Evolutionary conservation across 1,140 invertebrate species (phyloP), one percentile per base, ranked within the genome.

Genomic region (Scaptodrosophila lebanonensis): DNA sequence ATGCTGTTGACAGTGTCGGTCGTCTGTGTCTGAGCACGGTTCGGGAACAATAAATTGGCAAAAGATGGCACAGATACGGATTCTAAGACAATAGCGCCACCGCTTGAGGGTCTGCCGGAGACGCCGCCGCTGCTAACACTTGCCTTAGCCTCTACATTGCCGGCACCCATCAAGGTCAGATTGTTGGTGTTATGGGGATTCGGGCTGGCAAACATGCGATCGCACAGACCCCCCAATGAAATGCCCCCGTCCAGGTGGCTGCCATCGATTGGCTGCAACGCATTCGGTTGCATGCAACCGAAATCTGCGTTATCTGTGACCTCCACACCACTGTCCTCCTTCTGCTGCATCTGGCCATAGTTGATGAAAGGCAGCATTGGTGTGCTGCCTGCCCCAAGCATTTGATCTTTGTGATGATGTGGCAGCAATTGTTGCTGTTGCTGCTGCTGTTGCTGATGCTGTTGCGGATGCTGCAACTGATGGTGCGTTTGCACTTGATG

Each of bases 391-490:
- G 76, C 77, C 9, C 62, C 77, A 9, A 85, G 56, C 83, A 85
- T 85, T 57, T 85, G 83, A 72, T 85, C 83, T 61, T 85, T 85
- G 35, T 85, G 76, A 65, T 85, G 72, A 50, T 76, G 69, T n/a
- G 57, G 48, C 53, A 67, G 53, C 15, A 66, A 12, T 17, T 60
- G 48, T 36, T 66, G 56, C 29, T 66, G 58, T 15, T 69, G 50
- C 22, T 67, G 61, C 7, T 67, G 59, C 18, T 72, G 59, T 1
- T 56, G 54, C 2, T 61, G 66, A 4, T 56, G 62, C 2, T 54
- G 45, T 12, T 57, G 25, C 39, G 65, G 49, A 13, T 63, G 51
- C 12, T 75, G 58, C 11, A 49, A 61, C 18, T 58, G 58, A 35
- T 64, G 59, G 20, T 32, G n/a, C 13, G 18, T 7, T 56, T 20